Base-by-base conservation (phyloP, 2,888 invertebrate genomes). In the Caenorhabditis sp. region DNA sequence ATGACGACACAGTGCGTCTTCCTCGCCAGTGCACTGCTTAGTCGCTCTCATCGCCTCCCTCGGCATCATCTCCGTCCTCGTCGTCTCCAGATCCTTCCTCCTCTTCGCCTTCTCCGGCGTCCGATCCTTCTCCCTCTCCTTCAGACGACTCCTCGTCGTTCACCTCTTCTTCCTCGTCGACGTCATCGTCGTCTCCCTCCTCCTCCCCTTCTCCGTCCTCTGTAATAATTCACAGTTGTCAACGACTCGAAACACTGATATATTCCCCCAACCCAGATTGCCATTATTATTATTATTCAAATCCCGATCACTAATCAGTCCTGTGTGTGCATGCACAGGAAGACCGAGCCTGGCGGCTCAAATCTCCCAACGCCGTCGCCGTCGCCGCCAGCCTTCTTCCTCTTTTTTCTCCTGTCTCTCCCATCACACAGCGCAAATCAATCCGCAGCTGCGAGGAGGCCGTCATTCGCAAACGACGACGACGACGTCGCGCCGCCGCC, bases 101-200 rank as follows among this genome's bases (percentile, higher is more conserved):
- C 32, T 71, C 75, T 15, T 76, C 79, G 24, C 73, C 76, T 55
- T 78, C 81, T 35, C 72, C 77, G 39, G 66, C 81, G 22, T 79
- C 79, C 8, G 78, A 79, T 63, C 78, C 79, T 37, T 79, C 77
- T 17, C 72, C 77, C 50, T 77, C 79, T 26, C 77, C 81, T 56
- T 81, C 81, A 11, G 77, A 77, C 20, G 81, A 80, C 30, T 73
- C 78, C 58, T 82, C 82, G 32, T 82, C 82, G 46, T 82, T 75
- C 41, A 78, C 82, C n/a, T 82, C 82, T n/a, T 82, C 82, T 45
- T 82, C 82, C 50, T 82, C 82, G n/a, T 80, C 82, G 37, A 66
- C 80, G 45, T 80, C 82, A 30, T 82, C 82, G 15, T 80, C 80
- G 15, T 80, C 79, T 22, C 52, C 68, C 27, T 76, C 78, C 27